Conservation (phyloP, 2,113 vertebrate species). For the Thermophis baileyi region DNA sequence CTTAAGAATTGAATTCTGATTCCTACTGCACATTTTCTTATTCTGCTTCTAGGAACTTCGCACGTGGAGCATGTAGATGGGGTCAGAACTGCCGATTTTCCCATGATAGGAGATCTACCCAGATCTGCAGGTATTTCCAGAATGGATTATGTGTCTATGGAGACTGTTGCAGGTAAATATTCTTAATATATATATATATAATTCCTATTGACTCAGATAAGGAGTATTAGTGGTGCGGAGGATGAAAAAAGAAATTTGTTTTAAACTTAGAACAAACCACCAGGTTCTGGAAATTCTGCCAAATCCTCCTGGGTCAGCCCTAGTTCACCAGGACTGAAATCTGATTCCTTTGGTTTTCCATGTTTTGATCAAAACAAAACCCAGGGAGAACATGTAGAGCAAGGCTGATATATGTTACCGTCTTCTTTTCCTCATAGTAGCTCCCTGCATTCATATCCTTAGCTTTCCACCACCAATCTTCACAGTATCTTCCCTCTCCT, state of each 20-base stretch:
- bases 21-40: neutral
- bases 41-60: conserved; percentile 71
- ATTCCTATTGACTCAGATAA: neutral
- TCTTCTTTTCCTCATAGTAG: neutral
- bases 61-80: conserved; percentile 68
- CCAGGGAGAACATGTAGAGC: neutral
- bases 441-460: neutral
- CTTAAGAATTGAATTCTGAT: neutral
- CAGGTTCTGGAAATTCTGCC: neutral
- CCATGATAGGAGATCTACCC: conserved; percentile 62
- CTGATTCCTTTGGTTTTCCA: neutral
- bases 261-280: neutral
- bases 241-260: neutral
- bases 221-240: neutral
- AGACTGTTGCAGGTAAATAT: conserved; percentile 75
- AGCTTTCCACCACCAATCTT: neutral
- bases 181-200: neutral
- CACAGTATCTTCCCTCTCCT: neutral
- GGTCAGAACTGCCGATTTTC: conserved; percentile 72
- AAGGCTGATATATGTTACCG: neutral
- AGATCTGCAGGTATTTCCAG: conserved; percentile 81
- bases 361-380: neutral
- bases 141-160: conserved; percentile 80
- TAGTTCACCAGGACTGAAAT: neutral
- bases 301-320: neutral